These are phyloP conservation scores for Diprion similis DNA, from an alignment of 1,140 invertebrate genomes.

Conservation along the genomic window DNA sequence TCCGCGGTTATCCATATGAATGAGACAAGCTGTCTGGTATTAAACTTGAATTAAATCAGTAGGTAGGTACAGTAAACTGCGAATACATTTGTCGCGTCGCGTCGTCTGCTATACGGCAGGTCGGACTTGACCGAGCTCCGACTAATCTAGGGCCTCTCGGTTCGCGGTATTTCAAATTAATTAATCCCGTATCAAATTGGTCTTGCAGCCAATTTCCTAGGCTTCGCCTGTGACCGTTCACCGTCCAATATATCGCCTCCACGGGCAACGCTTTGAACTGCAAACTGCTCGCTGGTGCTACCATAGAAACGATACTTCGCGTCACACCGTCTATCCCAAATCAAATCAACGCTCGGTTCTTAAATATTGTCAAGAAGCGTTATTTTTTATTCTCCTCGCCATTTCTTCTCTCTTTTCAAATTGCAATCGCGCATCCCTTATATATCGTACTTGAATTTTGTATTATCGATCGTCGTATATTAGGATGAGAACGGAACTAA, in stretches of 20 bases:
- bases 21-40: background rate
- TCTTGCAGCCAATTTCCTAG: constrained; percentile 45
- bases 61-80: background rate
- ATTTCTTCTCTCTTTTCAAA: constrained; percentile 20
- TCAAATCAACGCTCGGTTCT: background rate
- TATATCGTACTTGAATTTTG: too few species aligned
- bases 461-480: background rate
- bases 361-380: background rate
- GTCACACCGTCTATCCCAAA: background rate
- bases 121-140: constrained; percentile 24
- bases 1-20: too few species aligned
- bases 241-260: constrained; percentile 7
- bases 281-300: background rate
- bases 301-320: background rate
- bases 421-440: background rate
- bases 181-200: constrained; percentile 49
- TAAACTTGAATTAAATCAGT: background rate
- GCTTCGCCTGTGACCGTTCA: constrained; percentile 24
- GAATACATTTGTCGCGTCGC: background rate
- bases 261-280: constrained; percentile 6
- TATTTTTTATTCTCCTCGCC: background rate
- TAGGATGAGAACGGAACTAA: background rate
- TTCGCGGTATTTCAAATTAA: constrained; percentile 50
- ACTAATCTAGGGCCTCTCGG: constrained; percentile 32
- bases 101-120: background rate